These are phyloP conservation scores for Mechanitis mazaeus DNA, from an alignment of 2,888 invertebrate genomes.

Conservation along the genomic window DNA sequence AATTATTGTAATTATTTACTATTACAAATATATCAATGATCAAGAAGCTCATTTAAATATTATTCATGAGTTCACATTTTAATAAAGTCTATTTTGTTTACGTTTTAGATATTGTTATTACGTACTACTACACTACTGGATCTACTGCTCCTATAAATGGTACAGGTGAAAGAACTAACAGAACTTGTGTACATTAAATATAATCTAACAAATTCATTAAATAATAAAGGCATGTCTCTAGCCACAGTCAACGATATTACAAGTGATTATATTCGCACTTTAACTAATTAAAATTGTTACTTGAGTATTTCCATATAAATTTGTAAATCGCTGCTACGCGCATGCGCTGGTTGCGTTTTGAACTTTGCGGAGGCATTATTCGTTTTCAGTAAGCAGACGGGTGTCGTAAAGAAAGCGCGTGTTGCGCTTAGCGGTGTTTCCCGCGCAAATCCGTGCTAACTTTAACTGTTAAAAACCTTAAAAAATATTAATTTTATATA, in stretches of 20 bases:
- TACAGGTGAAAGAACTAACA: neutral
- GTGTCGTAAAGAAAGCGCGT: slow-evolving; percentile 14
- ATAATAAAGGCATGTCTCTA: neutral
- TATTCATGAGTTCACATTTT: too few species aligned
- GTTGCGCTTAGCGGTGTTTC: slow-evolving; percentile 11
- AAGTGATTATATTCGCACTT: slow-evolving; percentile 4
- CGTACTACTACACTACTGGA: too few species aligned
- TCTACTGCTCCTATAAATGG: neutral
- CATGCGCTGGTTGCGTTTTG: slow-evolving; percentile 14
- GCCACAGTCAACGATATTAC: neutral
- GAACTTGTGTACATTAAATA: neutral
- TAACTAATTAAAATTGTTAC: slow-evolving; percentile 2
- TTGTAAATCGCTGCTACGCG: slow-evolving; percentile 8
- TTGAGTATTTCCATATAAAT: slow-evolving; percentile 3
- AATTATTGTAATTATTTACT: too few species aligned
- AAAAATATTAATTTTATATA: slow-evolving; percentile 4
- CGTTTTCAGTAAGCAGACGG: slow-evolving; percentile 23
- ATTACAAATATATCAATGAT: too few species aligned
- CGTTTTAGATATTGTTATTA: too few species aligned
- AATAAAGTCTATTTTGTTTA: too few species aligned
- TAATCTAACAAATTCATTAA: neutral
- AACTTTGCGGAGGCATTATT: slow-evolving; percentile 11
- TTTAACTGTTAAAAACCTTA: slow-evolving; percentile 11
- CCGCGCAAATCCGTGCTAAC: slow-evolving; percentile 20
- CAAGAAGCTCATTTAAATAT: too few species aligned